Evolutionary conservation across 2,113 vertebrate species (phyloP), one percentile per base, ranked within the genome.

Genomic region (Prietella phreatophila): DNA sequence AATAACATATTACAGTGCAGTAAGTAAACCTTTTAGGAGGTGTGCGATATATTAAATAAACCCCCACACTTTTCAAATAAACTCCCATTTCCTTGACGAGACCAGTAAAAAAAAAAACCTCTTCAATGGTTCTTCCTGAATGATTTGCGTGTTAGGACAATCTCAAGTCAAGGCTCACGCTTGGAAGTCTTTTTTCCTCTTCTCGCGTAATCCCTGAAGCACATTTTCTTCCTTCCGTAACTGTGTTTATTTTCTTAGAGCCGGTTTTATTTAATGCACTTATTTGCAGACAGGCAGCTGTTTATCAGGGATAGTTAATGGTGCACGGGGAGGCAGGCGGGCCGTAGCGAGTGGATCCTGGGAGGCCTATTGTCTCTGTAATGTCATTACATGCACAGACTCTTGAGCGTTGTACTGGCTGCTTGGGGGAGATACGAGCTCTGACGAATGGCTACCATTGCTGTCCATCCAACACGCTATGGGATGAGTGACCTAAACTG

Each of bases 1-100:
- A 95, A 95, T 94, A 95, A 95, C 94, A 95, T 95, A 93, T 95
- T 94, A 95, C 92, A 94, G 92, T 89, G 91, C 92, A 91, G 92
- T 93, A 93, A 94, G 93, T 95, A 94, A 95, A 96, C 93, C 93
- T 93, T 95, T 94, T 93, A 95, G 94, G 91, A 93, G 94, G 93
- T 94, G 94, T 93, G 94, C 89, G 93, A 92, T 93, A 94, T 90
- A 93, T 94, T 93, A 94, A 95, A 95, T 94, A 95, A 95, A 94
- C 94, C 36, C 90, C 90, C 89, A 89, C 92, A 92, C 92, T 94
- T 94, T 92, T 95, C 89, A 95, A 95, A 96, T 95, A 96, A 95
- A 95, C 94, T 94, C 91, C 88, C 88, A 89, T 94, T 95, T 96
- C 94, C 93, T 95, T 93, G 87, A 93, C 94, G 89, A 93, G 87